Conservation (phyloP, 1,140 invertebrate genomes). For the Trichonephila clavipes region DNA sequence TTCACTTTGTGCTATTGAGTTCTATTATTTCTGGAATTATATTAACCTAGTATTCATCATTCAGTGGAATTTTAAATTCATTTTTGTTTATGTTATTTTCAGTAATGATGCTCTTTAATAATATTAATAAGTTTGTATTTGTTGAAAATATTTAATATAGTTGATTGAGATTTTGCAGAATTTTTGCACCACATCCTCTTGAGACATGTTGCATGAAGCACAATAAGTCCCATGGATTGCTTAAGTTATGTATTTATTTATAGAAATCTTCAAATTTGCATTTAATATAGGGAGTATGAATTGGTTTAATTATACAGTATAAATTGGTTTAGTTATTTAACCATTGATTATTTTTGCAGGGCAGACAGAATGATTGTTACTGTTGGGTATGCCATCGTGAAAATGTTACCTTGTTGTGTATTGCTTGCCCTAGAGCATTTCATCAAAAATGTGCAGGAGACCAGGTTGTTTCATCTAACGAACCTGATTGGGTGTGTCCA, state of each 20-base stretch:
- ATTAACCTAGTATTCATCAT: too few relatives aligned
- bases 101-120: too few relatives aligned
- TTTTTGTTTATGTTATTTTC: too few relatives aligned
- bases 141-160: not conserved
- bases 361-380: constrained; percentile 86
- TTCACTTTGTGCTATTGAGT: too few relatives aligned
- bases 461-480: constrained; percentile 82
- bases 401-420: constrained; percentile 85
- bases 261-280: not conserved
- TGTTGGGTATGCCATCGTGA: constrained; percentile 91
- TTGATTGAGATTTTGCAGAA: too few relatives aligned
- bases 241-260: too few relatives aligned
- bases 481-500: constrained; percentile 88
- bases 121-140: not conserved
- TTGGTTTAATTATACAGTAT: not conserved
- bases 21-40: too few relatives aligned
- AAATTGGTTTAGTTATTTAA: not conserved
- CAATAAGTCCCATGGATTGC: too few relatives aligned
- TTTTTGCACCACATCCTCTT: too few relatives aligned
- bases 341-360: constrained; percentile 77
- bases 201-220: too few relatives aligned
- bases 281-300: not conserved
- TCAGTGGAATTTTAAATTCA: too few relatives aligned
- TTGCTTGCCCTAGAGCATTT: constrained; percentile 91
- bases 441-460: constrained; percentile 86